A percentile compares a stretch with the other conserved stretches of the same genome.
Conservation (phyloP, 2,113 vertebrate species). For the Corapipo altera region DNA sequence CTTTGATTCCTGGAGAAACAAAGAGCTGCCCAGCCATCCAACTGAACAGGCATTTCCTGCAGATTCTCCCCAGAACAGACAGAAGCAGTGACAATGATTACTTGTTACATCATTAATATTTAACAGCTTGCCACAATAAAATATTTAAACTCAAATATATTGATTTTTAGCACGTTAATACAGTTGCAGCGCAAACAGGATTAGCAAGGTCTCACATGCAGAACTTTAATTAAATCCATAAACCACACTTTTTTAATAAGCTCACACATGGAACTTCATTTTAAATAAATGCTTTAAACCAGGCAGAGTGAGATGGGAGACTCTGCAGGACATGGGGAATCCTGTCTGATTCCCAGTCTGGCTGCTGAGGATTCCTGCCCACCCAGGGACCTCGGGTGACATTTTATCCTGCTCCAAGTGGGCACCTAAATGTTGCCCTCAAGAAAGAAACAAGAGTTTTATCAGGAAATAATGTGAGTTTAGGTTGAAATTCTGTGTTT, state of each 20-base stretch:
- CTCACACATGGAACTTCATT: not conserved
- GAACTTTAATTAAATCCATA: constrained; percentile 82
- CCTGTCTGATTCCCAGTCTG: not conserved
- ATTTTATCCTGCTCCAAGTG: not conserved
- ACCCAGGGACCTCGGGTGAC: rapidly evolving
- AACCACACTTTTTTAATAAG: constrained; percentile 67
- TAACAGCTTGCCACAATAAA: constrained; percentile 73
- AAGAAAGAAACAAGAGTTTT: not conserved
- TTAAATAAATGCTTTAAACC: not conserved
- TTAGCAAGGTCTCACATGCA: constrained; percentile 66
- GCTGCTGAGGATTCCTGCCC: not conserved
- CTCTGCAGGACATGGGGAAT: not conserved
- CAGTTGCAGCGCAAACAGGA: constrained; percentile 62
- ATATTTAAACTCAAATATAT: constrained; percentile 80
- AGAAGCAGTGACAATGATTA: constrained; percentile 56
- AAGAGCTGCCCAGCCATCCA: not conserved
- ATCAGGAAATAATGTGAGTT: not conserved
- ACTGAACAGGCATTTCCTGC: not conserved
- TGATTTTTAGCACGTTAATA: constrained; percentile 72
- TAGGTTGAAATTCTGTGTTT: not conserved
- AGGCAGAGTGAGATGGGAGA: not conserved
- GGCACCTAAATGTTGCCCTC: rapidly evolving
- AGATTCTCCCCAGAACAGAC: constrained; percentile 1
- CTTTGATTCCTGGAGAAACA: not conserved
- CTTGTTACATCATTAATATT: constrained; percentile 75